Evolutionary conservation across 2,113 vertebrate species (phyloP), one percentile per base, ranked within the genome.

Genomic region (Chrysemys picta): DNA sequence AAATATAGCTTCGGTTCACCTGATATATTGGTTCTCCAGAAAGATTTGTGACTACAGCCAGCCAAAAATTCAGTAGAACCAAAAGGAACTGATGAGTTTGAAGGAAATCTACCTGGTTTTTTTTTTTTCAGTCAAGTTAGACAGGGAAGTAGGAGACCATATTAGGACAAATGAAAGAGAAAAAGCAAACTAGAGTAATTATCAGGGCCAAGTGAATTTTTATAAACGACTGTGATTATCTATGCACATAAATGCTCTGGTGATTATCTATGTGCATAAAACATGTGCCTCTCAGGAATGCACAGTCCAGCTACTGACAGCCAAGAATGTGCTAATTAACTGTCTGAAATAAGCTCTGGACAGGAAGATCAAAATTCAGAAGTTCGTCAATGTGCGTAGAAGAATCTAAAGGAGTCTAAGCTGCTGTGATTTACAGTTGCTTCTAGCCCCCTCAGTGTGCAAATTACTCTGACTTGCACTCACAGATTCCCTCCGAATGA

Each of bases 1-100:
- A 95, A 96, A 93, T 72, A 50, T 81, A 95, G 3, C 45, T 57
- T 49, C 47, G 69, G 72, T 54, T 95, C 78, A 17, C 50, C 27
- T 93, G 82, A 80, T n/a, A 80, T 35, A 82, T 45, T 85, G 83
- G 1, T 0, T 42, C 38, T 95, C 87, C 56, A 49, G 80, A 72
- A 80, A 89, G 79, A 89, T 12, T 49, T 4, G 0, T 86, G 85
- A 82, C 56, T 93, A 91, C 50, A 93, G 56, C 31, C 89, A 95
- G 85, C 8, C 24, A 78, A 47, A 76, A 78, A 38, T 72, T 72
- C 65, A 72, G n/a, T 38, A 38, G 35, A 80, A 50, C 81, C 27
- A 42, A 4, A 54, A 24, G 14, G 50, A 59, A 3, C 3, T 27
- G 38, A 56, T 27, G 24, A 27, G 75, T 47, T 78, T 47, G 25